Base-by-base conservation (phyloP, 2,113 vertebrate species). In the Tenebrosternarchus preto region DNA sequence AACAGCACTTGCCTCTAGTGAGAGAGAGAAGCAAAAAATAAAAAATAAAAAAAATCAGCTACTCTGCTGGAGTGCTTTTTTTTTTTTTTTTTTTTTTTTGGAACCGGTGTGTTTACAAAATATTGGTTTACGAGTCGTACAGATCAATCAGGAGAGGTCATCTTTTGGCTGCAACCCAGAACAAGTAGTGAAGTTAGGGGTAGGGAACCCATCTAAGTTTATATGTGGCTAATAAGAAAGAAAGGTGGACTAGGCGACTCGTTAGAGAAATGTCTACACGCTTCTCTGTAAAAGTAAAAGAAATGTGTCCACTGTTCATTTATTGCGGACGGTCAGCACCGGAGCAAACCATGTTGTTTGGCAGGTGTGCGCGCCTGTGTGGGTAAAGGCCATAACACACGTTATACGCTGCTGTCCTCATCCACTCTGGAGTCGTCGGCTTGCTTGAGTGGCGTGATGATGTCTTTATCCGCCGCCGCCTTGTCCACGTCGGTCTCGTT, bases 401-500 rank as follows among this genome's bases (percentile, higher is more conserved):
- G 1, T 83, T 89, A 92, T 53, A 92, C 89, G 0, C 85, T 50
- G 3, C 43, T 80, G 85, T 93, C 91, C 73, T 92, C 91, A 1
- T 90, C 90, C 90, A 91, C 83, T 82, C 68, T 86, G 67, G 88
- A 80, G 0, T 89, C 86, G 0, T 91, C 88, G 0, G 82, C 87
- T 77, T 86, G 7, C 0, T 77, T 73, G 57, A 88, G 76, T 0
- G 83, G 78, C 12, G 36, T 57, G 71, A 84, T 92, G 0, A 83
- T 76, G 50, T 89, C 92, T 67, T 90, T 93, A 29, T 64, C 77
- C 7, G 24, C 80, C 33, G 87, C 90, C 0, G 78, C 84, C 39
- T 84, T 79, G 0, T 94, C 93, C 0, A 92, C 0, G 17, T 89
- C 90, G 53, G 91, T 90, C 81, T 94, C 94, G 22, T 75, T 77